Evolutionary conservation across 2,797 vertebrate species (phyloP), one percentile per base, ranked within the genome.

Genomic region (Lagorchestes hirsutus): DNA sequence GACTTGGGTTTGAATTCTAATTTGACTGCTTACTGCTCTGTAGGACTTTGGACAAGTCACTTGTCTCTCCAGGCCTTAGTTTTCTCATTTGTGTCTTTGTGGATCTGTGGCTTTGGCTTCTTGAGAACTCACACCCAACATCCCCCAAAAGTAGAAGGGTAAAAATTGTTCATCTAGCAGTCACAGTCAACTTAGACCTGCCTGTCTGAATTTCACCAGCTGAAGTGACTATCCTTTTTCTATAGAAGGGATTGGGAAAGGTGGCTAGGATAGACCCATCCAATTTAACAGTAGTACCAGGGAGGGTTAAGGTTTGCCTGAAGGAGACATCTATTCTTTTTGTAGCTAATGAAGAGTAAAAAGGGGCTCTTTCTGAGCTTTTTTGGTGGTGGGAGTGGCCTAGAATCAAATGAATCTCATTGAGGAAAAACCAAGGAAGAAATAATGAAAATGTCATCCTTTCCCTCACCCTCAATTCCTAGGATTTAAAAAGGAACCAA

Each of bases 301-400:
- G 55, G 90, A 95, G n/a, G 93, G 40, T 22, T 29, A 5, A 94
- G 87, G 92, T 91, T 96, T 94, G 93, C 95, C 50, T 90, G 55
- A 34, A 29, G 31, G 90, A 96, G 92, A 90, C 4, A 87, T 59
- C 58, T 2, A 40, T 62, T 50, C 1, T 93, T 91, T 93, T 92
- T 55, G 91, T 56, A 92, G n/a, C 67, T 40, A 40, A 40, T 92
- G 90, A 90, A 87, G 91, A 22, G 57, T 34, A 56, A 46, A 55
- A 1, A 29, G 93, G 91, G 62, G 95, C 54, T 91, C 94, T 67
- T 92, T 58, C 91, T 28, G 58, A 96, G 93, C 59, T 31, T 92
- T 56, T 82, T 74, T 59, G 91, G 16, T 74, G n/a, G n/a, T 74
- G n/a, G 92, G 90, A 67, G 58, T 94, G 90, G 29, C 16, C 56